Conservation (phyloP, 2,888 invertebrate genomes). For the Phyto melanocephala region DNA sequence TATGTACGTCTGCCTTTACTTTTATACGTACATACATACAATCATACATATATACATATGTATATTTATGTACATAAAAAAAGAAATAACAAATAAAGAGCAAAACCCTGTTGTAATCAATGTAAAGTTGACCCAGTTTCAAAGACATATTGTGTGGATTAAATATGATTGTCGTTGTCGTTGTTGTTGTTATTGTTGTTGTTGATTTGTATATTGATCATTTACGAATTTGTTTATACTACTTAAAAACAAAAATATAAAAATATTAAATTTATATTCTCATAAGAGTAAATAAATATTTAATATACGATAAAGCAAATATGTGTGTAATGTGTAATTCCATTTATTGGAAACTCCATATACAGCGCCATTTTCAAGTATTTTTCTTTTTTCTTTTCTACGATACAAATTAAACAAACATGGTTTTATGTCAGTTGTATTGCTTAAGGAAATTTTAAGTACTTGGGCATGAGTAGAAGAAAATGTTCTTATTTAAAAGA, state of each 20-base stretch:
- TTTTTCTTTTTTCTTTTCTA: not conserved
- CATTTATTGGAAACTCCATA: slow-evolving; percentile 12
- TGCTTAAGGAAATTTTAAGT: not conserved
- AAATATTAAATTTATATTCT: slow-evolving; percentile 8
- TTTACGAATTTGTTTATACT: slow-evolving; percentile 24
- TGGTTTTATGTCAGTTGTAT: not conserved
- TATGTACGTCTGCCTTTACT: too few species aligned
- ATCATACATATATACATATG: too few species aligned
- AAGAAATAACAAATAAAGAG: slow-evolving; percentile 20
- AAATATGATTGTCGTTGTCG: not conserved
- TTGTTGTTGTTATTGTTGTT: not conserved
- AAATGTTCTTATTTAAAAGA: not conserved
- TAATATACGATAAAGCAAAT: not conserved
- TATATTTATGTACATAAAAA: not conserved
- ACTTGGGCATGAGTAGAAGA: not conserved
- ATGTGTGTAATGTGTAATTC: slow-evolving; percentile 3
- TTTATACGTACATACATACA: too few species aligned
- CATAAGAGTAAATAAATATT: not conserved
- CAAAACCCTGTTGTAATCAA: slow-evolving; percentile 60
- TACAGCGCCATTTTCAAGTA: not conserved
- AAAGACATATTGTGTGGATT: slow-evolving; percentile 45
- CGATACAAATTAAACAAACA: not conserved
- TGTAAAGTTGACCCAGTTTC: slow-evolving; percentile 63
- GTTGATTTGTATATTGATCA: slow-evolving; percentile 29
- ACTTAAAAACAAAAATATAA: not conserved